phyloP scores from a whole-genome alignment of 2,113 vertebrate species.

The Callaeas wilsoni region DNA sequence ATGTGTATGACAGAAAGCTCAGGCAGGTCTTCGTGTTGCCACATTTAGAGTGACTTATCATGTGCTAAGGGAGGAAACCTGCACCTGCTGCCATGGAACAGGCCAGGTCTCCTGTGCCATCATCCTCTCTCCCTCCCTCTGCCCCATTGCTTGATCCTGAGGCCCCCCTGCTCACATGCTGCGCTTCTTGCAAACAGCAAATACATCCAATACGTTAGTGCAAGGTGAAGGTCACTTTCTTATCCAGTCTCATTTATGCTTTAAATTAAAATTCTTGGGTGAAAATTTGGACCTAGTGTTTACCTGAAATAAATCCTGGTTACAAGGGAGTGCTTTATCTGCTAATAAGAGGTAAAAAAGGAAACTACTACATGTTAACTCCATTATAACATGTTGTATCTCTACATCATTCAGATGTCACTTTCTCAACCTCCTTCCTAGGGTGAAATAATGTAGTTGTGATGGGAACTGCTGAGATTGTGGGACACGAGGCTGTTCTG shows the following conservation, averaged over 20 bases:
- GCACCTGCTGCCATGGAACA: rapidly evolving
- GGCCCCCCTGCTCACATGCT: not conserved
- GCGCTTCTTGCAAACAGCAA: rapidly evolving
- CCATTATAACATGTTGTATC: not conserved
- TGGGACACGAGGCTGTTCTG: not conserved
- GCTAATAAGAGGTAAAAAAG: not conserved
- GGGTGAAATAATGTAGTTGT: not conserved
- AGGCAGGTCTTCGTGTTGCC: not conserved
- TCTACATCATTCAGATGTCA: not conserved
- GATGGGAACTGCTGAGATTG: not conserved
- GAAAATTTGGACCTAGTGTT: not conserved
- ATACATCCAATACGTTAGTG: too few relatives aligned
- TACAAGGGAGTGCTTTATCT: not conserved
- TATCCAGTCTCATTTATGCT: not conserved
- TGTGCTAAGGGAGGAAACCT: not conserved
- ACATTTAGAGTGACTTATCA: rapidly evolving
- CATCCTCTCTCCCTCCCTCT: not conserved
- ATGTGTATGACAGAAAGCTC: rapidly evolving
- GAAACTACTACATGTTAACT: not conserved
- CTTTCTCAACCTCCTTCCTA: not conserved
- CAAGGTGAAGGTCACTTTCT: rapidly evolving
- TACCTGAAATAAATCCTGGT: not conserved
- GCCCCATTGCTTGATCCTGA: rapidly evolving
- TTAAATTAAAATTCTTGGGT: not conserved
- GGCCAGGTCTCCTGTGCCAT: not conserved